These are phyloP conservation scores for Melanchra persicariae DNA, from an alignment of 2,888 invertebrate species.

Conservation along the genomic window DNA sequence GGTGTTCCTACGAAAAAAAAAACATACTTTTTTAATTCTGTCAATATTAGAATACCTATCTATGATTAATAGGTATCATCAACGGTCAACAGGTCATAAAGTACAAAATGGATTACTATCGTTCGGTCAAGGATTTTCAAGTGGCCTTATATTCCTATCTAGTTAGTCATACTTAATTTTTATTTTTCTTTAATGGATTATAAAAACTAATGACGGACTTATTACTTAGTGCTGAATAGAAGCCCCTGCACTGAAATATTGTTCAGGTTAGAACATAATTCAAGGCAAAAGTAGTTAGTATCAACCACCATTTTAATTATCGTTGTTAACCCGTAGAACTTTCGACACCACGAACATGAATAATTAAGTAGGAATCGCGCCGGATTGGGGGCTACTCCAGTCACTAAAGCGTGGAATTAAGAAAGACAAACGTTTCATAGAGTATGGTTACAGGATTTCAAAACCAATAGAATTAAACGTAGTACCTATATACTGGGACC, in stretches of 20 bases:
- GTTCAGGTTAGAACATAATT: slow-evolving; percentile 27
- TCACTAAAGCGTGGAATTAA: neutral
- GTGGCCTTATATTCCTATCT: neutral
- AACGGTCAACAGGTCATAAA: neutral
- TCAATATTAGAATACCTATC: neutral
- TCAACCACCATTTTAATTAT: slow-evolving; percentile 43
- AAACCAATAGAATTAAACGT: neutral
- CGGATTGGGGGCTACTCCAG: neutral
- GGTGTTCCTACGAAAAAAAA: neutral
- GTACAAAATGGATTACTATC: slow-evolving; percentile 3
- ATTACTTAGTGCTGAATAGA: neutral
- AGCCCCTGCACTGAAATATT: slow-evolving; percentile 1
- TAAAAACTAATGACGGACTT: slow-evolving; percentile 2
- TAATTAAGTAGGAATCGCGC: slow-evolving; percentile 9
- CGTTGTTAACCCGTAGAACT: slow-evolving; percentile 31
- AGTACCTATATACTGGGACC: neutral
- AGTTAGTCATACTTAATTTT: neutral
- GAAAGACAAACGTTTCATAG: neutral
- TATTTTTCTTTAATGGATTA: slow-evolving; percentile 11
- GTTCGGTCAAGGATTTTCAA: neutral
- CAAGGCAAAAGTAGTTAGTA: slow-evolving; percentile 29
- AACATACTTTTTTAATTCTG: neutral
- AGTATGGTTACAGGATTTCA: neutral
- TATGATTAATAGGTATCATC: neutral
- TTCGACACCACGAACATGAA: slow-evolving; percentile 42